These are phyloP conservation scores for Opisthocomus hoazin DNA, from an alignment of 2,113 vertebrate genomes.

Conservation along the genomic window DNA sequence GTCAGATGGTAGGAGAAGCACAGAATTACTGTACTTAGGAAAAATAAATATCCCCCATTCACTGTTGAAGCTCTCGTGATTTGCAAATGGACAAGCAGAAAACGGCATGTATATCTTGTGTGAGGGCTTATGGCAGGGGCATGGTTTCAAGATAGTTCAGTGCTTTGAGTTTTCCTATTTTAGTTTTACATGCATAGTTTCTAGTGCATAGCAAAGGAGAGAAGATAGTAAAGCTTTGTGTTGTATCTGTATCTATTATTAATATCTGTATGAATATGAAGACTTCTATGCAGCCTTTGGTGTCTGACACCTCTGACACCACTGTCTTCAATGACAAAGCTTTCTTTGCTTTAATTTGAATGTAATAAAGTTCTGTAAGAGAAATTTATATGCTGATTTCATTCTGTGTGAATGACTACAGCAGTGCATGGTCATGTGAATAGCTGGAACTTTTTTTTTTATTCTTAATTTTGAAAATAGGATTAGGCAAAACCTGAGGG, in stretches of 20 bases:
- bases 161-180: background rate
- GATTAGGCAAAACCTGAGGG: conserved; percentile 88
- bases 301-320: background rate
- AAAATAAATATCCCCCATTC: background rate
- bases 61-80: background rate
- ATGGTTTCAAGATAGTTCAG: background rate
- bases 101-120: background rate
- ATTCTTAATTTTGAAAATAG: conserved; percentile 63
- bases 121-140: background rate
- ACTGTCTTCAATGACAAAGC: background rate
- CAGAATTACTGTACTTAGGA: background rate
- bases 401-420: background rate
- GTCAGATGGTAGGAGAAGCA: background rate
- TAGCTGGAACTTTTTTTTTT: background rate
- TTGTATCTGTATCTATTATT: background rate
- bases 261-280: background rate
- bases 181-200: background rate
- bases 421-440: background rate
- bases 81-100: background rate
- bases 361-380: background rate
- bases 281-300: background rate
- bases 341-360: background rate
- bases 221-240: background rate
- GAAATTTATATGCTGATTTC: background rate
- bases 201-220: background rate